Conservation (phyloP, 2,888 invertebrate genomes). For the Phoronis australis region DNA sequence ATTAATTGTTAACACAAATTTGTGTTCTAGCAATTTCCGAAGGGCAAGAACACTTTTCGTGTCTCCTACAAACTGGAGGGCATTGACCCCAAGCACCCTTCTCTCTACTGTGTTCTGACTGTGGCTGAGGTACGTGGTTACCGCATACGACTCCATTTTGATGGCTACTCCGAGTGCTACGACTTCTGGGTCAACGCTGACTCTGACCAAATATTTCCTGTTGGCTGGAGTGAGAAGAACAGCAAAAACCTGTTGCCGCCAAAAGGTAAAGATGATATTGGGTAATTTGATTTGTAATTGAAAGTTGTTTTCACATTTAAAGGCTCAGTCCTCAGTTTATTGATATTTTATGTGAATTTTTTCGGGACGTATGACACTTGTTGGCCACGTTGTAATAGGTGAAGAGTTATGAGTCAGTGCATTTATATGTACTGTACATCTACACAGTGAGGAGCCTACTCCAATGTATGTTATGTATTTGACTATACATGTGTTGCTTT, state of each 20-base stretch:
- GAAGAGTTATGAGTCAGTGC: too few species aligned
- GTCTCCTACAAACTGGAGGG: slow-evolving; percentile 88
- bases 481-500: background rate
- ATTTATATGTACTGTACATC: too few species aligned
- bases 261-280: slow-evolving; percentile 55
- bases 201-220: slow-evolving; percentile 84
- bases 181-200: slow-evolving; percentile 94
- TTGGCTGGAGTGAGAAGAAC: slow-evolving; percentile 88
- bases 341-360: too few species aligned
- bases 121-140: slow-evolving; percentile 73
- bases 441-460: too few species aligned
- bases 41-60: slow-evolving; percentile 64
- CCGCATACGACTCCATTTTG: slow-evolving; percentile 81
- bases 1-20: too few species aligned
- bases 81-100: slow-evolving; percentile 86
- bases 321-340: too few species aligned
- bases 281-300: too few species aligned
- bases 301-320: too few species aligned
- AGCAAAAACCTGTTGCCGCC: slow-evolving; percentile 75
- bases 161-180: slow-evolving; percentile 80
- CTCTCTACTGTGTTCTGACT: slow-evolving; percentile 80
- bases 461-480: too few species aligned
- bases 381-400: too few species aligned
- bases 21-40: too few species aligned
- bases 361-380: too few species aligned